These are phyloP conservation scores for Oncorhynchus kisutch DNA, from an alignment of 2,113 vertebrate genomes.

Conservation along the genomic window DNA sequence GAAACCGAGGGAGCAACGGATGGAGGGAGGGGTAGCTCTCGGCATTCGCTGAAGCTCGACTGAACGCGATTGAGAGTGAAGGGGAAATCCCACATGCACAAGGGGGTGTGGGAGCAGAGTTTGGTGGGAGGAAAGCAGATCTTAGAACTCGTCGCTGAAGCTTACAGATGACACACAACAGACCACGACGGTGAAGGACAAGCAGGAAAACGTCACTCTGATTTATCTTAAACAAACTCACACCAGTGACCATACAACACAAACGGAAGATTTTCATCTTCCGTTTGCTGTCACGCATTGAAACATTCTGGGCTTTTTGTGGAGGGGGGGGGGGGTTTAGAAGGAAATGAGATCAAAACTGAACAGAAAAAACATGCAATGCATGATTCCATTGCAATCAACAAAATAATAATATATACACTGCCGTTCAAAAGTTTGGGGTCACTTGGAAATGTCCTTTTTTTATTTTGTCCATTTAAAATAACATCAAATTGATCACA, in stretches of 20 bases:
- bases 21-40: not conserved
- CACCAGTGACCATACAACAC: conserved; percentile 58
- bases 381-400: no score
- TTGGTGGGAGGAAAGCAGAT: not conserved
- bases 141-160: not conserved
- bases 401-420: no score
- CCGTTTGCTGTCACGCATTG: not conserved
- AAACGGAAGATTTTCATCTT: not conserved
- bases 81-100: not conserved
- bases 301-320: not conserved
- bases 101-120: not conserved
- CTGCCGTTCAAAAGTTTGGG: no score
- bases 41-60: not conserved
- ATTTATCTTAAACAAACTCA: conserved; percentile 63
- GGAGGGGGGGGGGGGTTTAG: no score
- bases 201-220: not conserved
- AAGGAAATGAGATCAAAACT: not conserved
- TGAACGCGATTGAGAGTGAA: not conserved
- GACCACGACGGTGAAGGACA: not conserved
- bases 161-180: not conserved
- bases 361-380: not conserved
- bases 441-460: no score
- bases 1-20: not conserved
- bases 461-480: no score
- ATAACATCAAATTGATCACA: no score